These are phyloP conservation scores for Otis tarda DNA, from an alignment of 2,113 vertebrate genomes.

Conservation along the genomic window DNA sequence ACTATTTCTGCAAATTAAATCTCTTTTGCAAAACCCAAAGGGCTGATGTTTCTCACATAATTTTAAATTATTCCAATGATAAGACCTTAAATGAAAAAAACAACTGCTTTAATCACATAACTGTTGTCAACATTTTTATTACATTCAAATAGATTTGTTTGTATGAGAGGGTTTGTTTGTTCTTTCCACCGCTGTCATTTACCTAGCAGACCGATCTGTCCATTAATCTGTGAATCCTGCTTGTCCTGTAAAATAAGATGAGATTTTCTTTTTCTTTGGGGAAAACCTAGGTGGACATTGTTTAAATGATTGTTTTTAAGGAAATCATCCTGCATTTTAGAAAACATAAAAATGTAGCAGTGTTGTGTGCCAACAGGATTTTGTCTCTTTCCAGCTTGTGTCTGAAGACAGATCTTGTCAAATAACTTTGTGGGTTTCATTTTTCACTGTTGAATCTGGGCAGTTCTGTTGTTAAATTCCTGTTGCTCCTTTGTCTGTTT, in stretches of 20 bases:
- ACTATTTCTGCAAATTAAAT: slow-evolving; percentile 60
- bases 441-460: background rate
- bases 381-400: background rate
- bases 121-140: slow-evolving; percentile 28
- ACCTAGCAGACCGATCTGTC: background rate
- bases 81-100: slow-evolving; percentile 42
- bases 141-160: slow-evolving; percentile 25
- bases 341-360: background rate
- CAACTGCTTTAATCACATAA: slow-evolving; percentile 48
- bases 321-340: background rate
- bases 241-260: background rate
- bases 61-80: slow-evolving; percentile 45
- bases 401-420: background rate
- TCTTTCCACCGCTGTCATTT: slow-evolving; percentile 39
- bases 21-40: slow-evolving; percentile 40
- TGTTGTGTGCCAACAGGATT: background rate
- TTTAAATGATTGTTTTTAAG: background rate
- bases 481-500: background rate
- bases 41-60: slow-evolving; percentile 49
- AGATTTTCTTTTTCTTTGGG: background rate
- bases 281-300: background rate
- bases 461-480: background rate
- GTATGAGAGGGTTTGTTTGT: slow-evolving; percentile 14
- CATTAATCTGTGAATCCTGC: background rate
- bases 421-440: background rate